A percentile compares a stretch with the other conserved stretches of the same genome.
Conservation (phyloP, 2,888 invertebrate species). For the Glyphotaelius pellucidus region DNA sequence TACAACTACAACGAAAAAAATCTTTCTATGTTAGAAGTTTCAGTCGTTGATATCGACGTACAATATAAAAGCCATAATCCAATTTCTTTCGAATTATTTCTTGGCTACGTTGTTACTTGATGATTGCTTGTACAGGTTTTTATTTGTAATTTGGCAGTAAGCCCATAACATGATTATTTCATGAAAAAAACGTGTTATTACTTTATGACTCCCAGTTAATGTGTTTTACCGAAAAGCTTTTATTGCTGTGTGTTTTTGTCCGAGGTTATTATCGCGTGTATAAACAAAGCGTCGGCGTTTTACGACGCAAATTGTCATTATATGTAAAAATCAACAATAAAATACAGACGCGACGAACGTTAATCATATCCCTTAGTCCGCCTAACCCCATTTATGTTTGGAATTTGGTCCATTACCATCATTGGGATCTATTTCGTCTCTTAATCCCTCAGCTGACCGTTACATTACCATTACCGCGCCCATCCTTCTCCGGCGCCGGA, state of each 20-base stretch:
- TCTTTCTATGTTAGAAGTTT: neutral
- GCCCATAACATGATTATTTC: neutral
- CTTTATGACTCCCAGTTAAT: neutral
- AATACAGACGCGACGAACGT: slow-evolving; percentile 20
- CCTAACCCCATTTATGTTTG: slow-evolving; percentile 63
- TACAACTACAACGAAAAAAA: no score
- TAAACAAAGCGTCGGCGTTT: slow-evolving; percentile 22
- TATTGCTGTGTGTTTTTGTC: neutral
- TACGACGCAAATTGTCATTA: slow-evolving; percentile 24
- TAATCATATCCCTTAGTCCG: slow-evolving; percentile 48
- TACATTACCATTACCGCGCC: slow-evolving; percentile 38
- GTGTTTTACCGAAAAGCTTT: neutral
- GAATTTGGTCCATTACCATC: slow-evolving; percentile 63
- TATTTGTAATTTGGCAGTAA: neutral
- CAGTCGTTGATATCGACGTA: neutral
- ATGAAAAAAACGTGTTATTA: neutral
- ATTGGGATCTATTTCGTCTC: slow-evolving; percentile 59
- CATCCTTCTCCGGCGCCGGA: slow-evolving; percentile 1
- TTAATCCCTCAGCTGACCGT: slow-evolving; percentile 61
- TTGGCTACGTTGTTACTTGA: neutral
- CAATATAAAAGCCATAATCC: neutral
- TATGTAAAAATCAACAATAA: slow-evolving; percentile 25
- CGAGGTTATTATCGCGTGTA: neutral
- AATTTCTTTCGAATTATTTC: neutral
- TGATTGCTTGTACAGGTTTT: neutral